Percentiles rank a stretch among this genome's conserved stretches.
phyloP scores from a whole-genome alignment of 2,113 vertebrate species.

The Baryphthengus martii region DNA sequence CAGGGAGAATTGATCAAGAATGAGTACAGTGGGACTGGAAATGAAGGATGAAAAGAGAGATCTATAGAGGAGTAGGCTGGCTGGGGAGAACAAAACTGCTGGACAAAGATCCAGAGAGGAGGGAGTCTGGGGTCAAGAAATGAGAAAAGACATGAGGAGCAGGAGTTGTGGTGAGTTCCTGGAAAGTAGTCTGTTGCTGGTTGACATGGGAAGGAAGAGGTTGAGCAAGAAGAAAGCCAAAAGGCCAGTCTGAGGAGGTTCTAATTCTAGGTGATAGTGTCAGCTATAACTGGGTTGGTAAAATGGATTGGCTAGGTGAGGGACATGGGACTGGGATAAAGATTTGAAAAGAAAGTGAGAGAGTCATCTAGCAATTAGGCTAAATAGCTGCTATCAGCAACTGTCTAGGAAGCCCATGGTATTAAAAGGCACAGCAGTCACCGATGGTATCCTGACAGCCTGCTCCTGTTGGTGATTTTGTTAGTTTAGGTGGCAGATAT shows the following conservation, averaged over 20 bases:
- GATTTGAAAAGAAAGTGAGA: neutral
- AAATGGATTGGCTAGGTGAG: neutral
- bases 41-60: neutral
- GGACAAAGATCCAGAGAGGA: neutral
- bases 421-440: neutral
- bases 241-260: neutral
- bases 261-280: neutral
- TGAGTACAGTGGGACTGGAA: neutral
- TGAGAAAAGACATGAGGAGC: neutral
- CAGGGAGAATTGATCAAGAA: neutral
- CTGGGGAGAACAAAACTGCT: neutral
- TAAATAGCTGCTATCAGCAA: neutral
- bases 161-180: neutral
- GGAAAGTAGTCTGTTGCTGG: neutral
- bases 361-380: neutral
- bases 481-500: neutral
- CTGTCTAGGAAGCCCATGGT: neutral
- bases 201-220: neutral
- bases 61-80: neutral
- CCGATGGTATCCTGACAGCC: neutral
- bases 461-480: neutral
- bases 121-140: neutral
- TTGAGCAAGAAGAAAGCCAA: neutral
- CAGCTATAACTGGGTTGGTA: neutral
- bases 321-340: neutral